These are phyloP conservation scores for Lepidurus packardi DNA, from an alignment of 1,140 invertebrate genomes.

Conservation along the genomic window DNA sequence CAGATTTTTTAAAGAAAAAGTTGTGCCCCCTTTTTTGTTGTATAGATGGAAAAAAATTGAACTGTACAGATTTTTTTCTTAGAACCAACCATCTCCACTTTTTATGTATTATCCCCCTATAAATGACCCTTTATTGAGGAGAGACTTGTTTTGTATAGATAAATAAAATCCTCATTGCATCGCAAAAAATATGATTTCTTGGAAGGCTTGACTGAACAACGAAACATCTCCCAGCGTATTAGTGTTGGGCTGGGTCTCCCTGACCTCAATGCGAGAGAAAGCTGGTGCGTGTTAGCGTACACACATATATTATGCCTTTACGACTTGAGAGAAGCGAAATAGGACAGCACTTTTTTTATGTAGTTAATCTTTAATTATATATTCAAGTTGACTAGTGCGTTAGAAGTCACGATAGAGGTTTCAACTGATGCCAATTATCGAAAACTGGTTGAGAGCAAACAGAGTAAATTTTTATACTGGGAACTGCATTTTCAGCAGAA, in stretches of 20 bases:
- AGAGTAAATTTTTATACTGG: too few species aligned
- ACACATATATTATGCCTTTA: neutral
- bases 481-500: too few species aligned
- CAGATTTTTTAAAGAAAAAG: too few species aligned
- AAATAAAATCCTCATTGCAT: conserved; percentile 35
- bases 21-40: neutral
- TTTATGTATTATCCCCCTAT: neutral
- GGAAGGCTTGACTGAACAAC: too few species aligned
- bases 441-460: too few species aligned
- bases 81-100: neutral
- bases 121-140: conserved; percentile 26
- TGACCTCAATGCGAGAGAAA: conserved; percentile 18
- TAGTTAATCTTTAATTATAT: too few species aligned
- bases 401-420: too few species aligned
- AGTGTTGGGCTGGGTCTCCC: conserved; percentile 1
- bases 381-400: too few species aligned
- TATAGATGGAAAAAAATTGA: neutral
- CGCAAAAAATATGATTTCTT: conserved; percentile 22
- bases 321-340: neutral
- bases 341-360: neutral
- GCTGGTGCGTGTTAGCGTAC: neutral
- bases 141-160: conserved; percentile 36
- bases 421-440: too few species aligned
- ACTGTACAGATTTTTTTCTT: conserved; percentile 9
- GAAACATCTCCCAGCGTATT: too few species aligned